A percentile compares a stretch with the other conserved stretches of the same genome.
Evolutionary conservation across 2,888 invertebrate genomes (phyloP).

Genomic region (Furcula furcula): DNA sequence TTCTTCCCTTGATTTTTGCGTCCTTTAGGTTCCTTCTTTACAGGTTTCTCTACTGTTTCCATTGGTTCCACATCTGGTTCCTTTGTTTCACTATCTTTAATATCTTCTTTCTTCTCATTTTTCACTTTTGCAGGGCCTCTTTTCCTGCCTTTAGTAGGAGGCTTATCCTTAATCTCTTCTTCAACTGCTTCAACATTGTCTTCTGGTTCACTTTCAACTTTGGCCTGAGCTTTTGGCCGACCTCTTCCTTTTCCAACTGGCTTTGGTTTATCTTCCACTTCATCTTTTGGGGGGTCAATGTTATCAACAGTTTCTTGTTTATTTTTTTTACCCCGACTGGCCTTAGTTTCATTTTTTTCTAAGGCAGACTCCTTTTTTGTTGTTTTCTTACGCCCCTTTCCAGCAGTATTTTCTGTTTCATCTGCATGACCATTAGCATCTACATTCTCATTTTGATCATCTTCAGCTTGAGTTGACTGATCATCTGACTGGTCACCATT

Average conservation of each 20-base stretch:
- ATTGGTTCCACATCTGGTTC: slow-evolving; percentile 33
- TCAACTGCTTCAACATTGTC: slow-evolving; percentile 42
- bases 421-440: slow-evolving; percentile 54
- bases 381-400: slow-evolving; percentile 58
- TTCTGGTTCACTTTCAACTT: slow-evolving; percentile 31
- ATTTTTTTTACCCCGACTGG: slow-evolving; percentile 49
- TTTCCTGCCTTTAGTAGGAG: slow-evolving; percentile 35
- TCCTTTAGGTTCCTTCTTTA: slow-evolving; percentile 59
- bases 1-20: slow-evolving; percentile 58
- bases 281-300: slow-evolving; percentile 13
- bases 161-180: slow-evolving; percentile 51
- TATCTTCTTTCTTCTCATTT: slow-evolving; percentile 38
- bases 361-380: slow-evolving; percentile 53
- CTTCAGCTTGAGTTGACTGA: slow-evolving; percentile 38
- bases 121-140: slow-evolving; percentile 28
- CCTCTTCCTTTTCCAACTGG: slow-evolving; percentile 49
- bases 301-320: slow-evolving; percentile 44
- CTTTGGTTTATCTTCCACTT: slow-evolving; percentile 31
- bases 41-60: slow-evolving; percentile 42
- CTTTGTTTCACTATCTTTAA: slow-evolving; percentile 41
- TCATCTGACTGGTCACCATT: slow-evolving; percentile 52
- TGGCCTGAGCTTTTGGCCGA: slow-evolving; percentile 49
- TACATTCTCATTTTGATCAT: slow-evolving; percentile 38
- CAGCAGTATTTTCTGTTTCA: slow-evolving; percentile 34
- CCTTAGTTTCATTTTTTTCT: slow-evolving; percentile 43